phyloP scores from a whole-genome alignment of 2,113 vertebrate species.

The Megaceryle torquata region DNA sequence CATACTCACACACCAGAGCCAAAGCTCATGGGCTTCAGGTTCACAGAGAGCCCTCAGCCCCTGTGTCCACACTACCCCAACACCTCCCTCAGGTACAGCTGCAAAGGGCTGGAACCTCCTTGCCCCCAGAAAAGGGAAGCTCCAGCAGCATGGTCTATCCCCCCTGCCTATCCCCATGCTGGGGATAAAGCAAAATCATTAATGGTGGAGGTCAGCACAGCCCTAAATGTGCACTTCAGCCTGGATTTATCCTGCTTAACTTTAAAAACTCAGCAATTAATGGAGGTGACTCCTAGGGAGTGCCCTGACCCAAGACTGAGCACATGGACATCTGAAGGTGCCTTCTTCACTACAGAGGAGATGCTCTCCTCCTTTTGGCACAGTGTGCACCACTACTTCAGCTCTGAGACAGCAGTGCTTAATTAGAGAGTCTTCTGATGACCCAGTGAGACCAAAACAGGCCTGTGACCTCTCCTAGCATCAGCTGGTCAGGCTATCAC shows the following conservation, averaged over 20 bases:
- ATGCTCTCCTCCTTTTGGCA: neutral
- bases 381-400: neutral
- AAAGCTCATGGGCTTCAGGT: neutral
- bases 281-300: neutral
- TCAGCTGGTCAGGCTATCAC: neutral
- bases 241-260: neutral
- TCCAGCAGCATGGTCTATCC: neutral
- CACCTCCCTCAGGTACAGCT: neutral
- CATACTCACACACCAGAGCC: accelerated
- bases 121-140: neutral
- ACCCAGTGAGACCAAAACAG: neutral
- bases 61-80: neutral
- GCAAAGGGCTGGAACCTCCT: neutral
- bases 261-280: neutral
- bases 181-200: neutral
- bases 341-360: neutral
- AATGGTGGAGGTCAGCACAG: neutral
- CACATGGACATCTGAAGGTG: neutral
- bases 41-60: neutral
- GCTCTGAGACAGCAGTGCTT: neutral
- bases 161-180: neutral
- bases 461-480: neutral
- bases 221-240: neutral
- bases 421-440: neutral
- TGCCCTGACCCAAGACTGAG: neutral